Conservation (phyloP, 1,140 invertebrate species). For the Drosophila guanche region DNA sequence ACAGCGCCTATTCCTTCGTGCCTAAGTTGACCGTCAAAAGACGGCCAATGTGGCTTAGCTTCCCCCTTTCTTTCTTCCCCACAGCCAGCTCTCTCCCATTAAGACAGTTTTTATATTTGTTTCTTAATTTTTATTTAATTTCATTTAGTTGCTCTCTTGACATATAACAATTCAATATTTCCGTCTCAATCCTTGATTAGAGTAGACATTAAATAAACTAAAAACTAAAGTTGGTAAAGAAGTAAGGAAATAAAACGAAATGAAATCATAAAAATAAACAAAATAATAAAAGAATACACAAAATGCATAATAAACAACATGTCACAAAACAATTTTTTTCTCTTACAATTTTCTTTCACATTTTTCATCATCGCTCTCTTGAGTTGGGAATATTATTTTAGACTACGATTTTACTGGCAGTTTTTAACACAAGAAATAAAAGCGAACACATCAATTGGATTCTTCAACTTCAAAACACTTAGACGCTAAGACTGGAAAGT, state of each 20-base stretch:
- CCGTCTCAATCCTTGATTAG: conserved; percentile 76
- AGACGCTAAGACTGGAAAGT: conserved; percentile 28
- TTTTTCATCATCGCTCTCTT: conserved; percentile 8
- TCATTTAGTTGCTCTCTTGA: conserved; percentile 73
- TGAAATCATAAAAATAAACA: conserved; percentile 64
- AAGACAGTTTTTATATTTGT: conserved; percentile 14
- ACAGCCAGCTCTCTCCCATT: too few species aligned
- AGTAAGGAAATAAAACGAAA: conserved; percentile 64
- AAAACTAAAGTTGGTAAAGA: conserved; percentile 62
- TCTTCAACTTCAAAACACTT: conserved; percentile 46
- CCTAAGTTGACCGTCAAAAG: too few species aligned
- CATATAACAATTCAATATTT: conserved; percentile 80
- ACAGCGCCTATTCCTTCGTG: too few species aligned
- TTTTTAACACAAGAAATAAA: conserved; percentile 31
- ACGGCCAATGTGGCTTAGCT: too few species aligned
- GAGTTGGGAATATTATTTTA: conserved; percentile 21
- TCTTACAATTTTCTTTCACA: conserved; percentile 31
- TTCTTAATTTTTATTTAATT: conserved; percentile 81
- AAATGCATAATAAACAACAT: conserved; percentile 82
- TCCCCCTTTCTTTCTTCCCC: too few species aligned
- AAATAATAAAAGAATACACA: conserved; percentile 64
- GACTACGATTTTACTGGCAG: conserved; percentile 53
- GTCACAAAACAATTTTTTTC: conserved; percentile 65
- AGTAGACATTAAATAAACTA: conserved; percentile 80
- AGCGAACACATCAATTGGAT: conserved; percentile 63